phyloP scores from a whole-genome alignment of 1,140 invertebrate species.

The Scaptomyza montana region DNA sequence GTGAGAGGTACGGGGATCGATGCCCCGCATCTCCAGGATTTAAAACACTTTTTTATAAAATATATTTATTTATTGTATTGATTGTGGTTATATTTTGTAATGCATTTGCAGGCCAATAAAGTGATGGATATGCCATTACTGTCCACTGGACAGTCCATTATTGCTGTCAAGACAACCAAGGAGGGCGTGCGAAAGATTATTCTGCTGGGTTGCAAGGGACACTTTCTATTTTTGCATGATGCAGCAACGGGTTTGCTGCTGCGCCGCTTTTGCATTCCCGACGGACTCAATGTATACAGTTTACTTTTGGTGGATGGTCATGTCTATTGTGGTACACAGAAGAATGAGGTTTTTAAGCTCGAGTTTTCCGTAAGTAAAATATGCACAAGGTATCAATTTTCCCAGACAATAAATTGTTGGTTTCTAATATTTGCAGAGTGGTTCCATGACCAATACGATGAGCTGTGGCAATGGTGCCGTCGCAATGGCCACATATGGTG shows the following conservation, averaged over 20 bases:
- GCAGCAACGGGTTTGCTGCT: conserved; percentile 87
- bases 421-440: conserved; percentile 84
- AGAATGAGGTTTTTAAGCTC: conserved; percentile 87
- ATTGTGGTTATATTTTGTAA: background rate
- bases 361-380: conserved; percentile 86
- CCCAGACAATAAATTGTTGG: background rate
- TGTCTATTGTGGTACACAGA: conserved; percentile 88
- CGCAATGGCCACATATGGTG: conserved; percentile 86
- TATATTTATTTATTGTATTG: too few relatives aligned
- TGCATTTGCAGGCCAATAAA: conserved; percentile 60
- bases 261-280: conserved; percentile 86
- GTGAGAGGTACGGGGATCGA: conserved; percentile 93
- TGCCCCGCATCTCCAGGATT: conserved; percentile 87
- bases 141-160: conserved; percentile 84
- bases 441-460: conserved; percentile 85
- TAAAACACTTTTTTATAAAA: background rate
- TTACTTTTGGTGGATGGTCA: conserved; percentile 86
- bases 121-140: conserved; percentile 51
- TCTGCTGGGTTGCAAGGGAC: conserved; percentile 87
- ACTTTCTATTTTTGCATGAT: conserved; percentile 87
- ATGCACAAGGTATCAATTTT: background rate
- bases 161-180: conserved; percentile 87
- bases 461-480: conserved; percentile 87
- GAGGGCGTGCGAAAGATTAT: conserved; percentile 88
- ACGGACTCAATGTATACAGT: conserved; percentile 87